phyloP scores from a whole-genome alignment of 2,888 invertebrate species.

The Xanthia togata region DNA sequence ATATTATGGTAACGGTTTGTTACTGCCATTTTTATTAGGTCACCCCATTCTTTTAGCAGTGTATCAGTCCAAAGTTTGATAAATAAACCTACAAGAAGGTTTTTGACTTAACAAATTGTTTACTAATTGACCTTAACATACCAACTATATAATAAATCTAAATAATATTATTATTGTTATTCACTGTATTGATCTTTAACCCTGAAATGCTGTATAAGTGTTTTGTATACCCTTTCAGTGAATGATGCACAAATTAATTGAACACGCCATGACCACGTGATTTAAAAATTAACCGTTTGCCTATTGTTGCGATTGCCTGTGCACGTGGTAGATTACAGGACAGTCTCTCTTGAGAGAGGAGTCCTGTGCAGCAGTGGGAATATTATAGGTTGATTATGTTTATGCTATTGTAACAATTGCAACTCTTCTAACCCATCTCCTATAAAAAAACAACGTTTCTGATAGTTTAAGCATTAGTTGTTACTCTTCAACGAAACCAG shows the following conservation, averaged over 20 bases:
- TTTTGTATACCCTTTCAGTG: not conserved
- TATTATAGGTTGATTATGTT: too few species aligned
- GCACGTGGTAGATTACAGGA: not conserved
- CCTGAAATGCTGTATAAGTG: not conserved
- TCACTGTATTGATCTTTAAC: conserved; percentile 15
- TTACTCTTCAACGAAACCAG: not conserved
- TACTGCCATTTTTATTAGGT: not conserved
- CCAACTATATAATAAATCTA: not conserved
- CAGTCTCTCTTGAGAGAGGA: not conserved
- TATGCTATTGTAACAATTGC: too few species aligned
- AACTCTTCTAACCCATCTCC: not conserved
- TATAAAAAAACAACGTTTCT: not conserved
- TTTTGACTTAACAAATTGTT: not conserved
- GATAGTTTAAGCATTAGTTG: too few species aligned
- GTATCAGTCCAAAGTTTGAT: not conserved
- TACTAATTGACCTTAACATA: conserved; percentile 1
- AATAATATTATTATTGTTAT: conserved; percentile 41
- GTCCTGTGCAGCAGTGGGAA: not conserved
- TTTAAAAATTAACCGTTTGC: not conserved
- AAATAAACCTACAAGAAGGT: not conserved
- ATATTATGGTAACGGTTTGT: not conserved
- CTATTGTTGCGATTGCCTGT: not conserved
- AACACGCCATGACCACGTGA: not conserved
- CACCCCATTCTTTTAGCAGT: not conserved
- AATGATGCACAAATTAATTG: not conserved